Percentiles rank a stretch among this genome's conserved stretches.
phyloP scores from a whole-genome alignment of 2,797 vertebrate genomes.

The Pantherophis vulpinus region DNA sequence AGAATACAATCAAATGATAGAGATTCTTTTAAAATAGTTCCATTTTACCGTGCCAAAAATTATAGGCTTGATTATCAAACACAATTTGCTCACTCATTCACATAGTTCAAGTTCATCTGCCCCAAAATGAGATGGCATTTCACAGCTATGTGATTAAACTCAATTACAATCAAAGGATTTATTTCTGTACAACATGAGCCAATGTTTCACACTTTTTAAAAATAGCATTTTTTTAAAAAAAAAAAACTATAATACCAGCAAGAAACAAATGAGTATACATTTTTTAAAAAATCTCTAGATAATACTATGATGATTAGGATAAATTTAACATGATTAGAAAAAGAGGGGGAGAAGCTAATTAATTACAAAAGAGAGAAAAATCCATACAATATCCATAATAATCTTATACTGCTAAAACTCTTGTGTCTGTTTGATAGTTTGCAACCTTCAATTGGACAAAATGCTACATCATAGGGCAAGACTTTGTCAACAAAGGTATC shows the following conservation, averaged over 20 bases:
- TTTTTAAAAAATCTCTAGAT: neutral
- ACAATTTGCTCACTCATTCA: neutral
- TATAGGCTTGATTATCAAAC: neutral
- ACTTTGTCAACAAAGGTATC: neutral
- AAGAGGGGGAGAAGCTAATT: neutral
- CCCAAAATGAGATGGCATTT: neutral
- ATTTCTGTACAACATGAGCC: neutral
- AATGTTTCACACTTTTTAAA: neutral
- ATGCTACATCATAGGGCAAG: neutral
- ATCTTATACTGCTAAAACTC: neutral
- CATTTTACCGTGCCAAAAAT: neutral
- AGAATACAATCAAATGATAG: neutral
- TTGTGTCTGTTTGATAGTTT: neutral
- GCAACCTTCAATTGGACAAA: neutral
- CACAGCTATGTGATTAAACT: neutral
- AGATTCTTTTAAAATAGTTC: neutral
- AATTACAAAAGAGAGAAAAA: neutral
- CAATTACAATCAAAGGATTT: constrained; percentile 14
- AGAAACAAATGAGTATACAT: neutral
- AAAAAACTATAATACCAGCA: neutral
- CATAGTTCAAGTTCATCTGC: neutral
- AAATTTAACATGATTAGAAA: neutral
- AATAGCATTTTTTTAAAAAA: neutral
- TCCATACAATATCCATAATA: neutral
- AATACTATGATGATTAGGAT: neutral